Conservation (phyloP, 2,888 invertebrate genomes). For the Polyploca ridens region DNA sequence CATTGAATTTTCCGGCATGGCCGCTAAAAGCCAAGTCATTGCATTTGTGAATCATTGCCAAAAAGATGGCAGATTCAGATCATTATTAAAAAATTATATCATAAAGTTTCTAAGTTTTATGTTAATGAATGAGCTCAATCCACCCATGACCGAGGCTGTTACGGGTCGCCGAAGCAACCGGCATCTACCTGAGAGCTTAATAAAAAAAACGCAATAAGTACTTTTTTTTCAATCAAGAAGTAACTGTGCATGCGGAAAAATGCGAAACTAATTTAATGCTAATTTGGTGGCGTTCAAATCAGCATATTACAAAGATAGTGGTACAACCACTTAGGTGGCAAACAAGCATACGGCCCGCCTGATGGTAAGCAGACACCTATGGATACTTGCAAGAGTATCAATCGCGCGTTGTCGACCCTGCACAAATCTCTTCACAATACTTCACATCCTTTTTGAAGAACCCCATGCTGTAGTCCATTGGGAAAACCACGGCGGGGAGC, state of each 20-base stretch:
- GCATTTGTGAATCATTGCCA: constrained; percentile 1
- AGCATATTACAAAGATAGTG: too few relatives aligned
- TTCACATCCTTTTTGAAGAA: too few relatives aligned
- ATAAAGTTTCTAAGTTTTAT: constrained; percentile 1
- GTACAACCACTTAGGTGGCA: too few relatives aligned
- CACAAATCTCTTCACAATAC: too few relatives aligned
- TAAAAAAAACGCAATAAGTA: not conserved
- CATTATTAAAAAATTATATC: not conserved
- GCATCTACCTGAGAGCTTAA: constrained; percentile 1
- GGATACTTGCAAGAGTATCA: too few relatives aligned
- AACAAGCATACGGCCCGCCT: too few relatives aligned
- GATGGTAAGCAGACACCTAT: too few relatives aligned
- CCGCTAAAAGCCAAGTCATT: not conserved
- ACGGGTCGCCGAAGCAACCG: constrained; percentile 29
- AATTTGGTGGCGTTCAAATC: too few relatives aligned
- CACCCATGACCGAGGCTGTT: constrained; percentile 20
- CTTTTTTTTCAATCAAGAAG: not conserved
- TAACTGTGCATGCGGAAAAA: not conserved
- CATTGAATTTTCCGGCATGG: not conserved
- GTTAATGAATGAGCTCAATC: constrained; percentile 36
- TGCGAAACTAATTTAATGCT: not conserved
- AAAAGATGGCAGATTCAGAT: not conserved
- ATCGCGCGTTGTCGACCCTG: too few relatives aligned
- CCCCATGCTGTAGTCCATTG: too few relatives aligned
- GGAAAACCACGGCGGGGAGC: too few relatives aligned